Percentiles rank a stretch among this genome's conserved stretches.
These are phyloP conservation scores for Pedionomus torquatus DNA, from an alignment of 2,113 vertebrate species.

Conservation along the genomic window DNA sequence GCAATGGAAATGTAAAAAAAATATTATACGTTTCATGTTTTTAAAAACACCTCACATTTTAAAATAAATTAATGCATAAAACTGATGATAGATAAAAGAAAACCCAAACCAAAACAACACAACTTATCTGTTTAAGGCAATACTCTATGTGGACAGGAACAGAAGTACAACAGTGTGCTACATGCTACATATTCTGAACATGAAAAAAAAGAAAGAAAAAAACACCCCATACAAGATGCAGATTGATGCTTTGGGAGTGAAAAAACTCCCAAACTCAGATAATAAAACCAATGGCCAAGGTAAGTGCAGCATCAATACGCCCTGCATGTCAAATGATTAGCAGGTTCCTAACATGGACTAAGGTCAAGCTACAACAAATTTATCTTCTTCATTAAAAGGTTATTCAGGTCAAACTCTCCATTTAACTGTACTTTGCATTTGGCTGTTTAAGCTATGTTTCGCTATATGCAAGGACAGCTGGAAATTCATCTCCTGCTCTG, in stretches of 20 bases:
- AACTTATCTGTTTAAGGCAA: constrained; percentile 71
- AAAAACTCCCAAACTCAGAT: constrained; percentile 32
- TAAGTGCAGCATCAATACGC: constrained; percentile 56
- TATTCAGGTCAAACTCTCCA: constrained; percentile 43
- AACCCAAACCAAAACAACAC: background rate
- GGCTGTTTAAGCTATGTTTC: constrained; percentile 50
- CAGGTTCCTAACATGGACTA: constrained; percentile 43
- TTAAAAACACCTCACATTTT: constrained; percentile 71
- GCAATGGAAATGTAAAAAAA: constrained; percentile 87
- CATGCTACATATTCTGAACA: background rate
- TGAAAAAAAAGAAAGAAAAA: background rate
- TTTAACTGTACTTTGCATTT: constrained; percentile 24
- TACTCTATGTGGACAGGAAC: constrained; percentile 55
- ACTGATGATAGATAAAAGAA: constrained; percentile 75
- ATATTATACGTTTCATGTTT: constrained; percentile 78
- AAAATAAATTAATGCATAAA: constrained; percentile 85
- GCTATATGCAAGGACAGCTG: constrained; percentile 16
- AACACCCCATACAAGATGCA: constrained; percentile 11
- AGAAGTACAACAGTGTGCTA: constrained; percentile 36
- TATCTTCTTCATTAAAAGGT: constrained; percentile 40
- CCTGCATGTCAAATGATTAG: constrained; percentile 48
- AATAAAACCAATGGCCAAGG: constrained; percentile 57
- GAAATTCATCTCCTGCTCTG: constrained; percentile 18
- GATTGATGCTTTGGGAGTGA: background rate
- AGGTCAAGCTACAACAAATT: constrained; percentile 52